A percentile compares a stretch with the other conserved stretches of the same genome.
phyloP scores from a whole-genome alignment of 2,888 invertebrate species.

The Sclerodermus sp. region DNA sequence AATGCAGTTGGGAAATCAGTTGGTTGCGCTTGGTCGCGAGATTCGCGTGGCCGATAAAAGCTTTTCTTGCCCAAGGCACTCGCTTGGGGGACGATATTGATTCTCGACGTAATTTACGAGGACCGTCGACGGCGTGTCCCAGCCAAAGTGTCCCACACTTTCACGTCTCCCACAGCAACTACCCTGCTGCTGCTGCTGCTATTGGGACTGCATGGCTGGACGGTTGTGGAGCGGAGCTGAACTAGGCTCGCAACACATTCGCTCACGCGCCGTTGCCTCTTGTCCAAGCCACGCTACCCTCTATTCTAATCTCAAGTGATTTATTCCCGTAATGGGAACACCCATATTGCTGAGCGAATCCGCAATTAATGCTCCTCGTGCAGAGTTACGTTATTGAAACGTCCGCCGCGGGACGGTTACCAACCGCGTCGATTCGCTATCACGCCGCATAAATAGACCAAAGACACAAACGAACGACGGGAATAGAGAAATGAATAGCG shows the following conservation, averaged over 20 bases:
- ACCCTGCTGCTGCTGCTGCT: too few relatives aligned
- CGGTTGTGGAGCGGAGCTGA: too few relatives aligned
- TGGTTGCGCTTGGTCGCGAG: too few relatives aligned
- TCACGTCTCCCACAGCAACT: too few relatives aligned
- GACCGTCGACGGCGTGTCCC: background rate
- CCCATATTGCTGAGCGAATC: conserved; percentile 16
- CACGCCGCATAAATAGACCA: too few relatives aligned
- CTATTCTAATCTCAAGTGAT: conserved; percentile 26
- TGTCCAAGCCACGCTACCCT: background rate
- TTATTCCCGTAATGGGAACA: conserved; percentile 24
- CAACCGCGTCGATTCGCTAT: background rate
- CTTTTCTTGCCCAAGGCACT: background rate
- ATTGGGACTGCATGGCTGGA: too few relatives aligned
- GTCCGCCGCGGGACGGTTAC: conserved; percentile 3
- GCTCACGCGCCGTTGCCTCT: too few relatives aligned
- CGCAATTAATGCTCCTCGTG: conserved; percentile 13
- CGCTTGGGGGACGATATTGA: conserved; percentile 25
- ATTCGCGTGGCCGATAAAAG: too few relatives aligned
- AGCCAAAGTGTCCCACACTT: too few relatives aligned
- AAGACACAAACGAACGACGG: too few relatives aligned
- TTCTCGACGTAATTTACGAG: conserved; percentile 31
- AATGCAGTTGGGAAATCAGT: too few relatives aligned
- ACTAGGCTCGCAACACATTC: too few relatives aligned
- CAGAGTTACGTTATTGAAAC: conserved; percentile 20
- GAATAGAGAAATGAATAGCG: background rate